These are phyloP conservation scores for Scatophagus argus DNA, from an alignment of 2,113 vertebrate species.

Conservation along the genomic window DNA sequence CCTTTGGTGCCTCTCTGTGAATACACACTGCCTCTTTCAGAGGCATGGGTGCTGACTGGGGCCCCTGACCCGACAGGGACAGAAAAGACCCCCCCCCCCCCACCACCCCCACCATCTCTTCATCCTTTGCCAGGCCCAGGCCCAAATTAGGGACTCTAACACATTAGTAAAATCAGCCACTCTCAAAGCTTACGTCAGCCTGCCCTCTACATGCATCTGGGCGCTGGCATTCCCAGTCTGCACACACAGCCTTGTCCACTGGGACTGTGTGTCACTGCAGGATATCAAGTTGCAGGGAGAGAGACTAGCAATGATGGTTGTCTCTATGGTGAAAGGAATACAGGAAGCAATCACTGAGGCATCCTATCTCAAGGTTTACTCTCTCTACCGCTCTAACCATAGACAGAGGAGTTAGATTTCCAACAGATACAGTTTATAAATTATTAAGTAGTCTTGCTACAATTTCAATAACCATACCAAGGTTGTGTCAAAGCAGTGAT, in stretches of 20 bases:
- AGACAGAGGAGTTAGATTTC: conserved; percentile 1
- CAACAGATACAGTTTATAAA: neutral
- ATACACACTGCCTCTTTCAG: conserved; percentile 78
- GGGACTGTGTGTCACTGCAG: conserved; percentile 32
- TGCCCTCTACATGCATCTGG: conserved; percentile 61
- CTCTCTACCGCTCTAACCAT: conserved; percentile 4
- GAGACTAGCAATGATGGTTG: conserved; percentile 1
- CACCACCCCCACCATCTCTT: conserved; percentile 32
- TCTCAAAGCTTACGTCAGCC: conserved; percentile 61
- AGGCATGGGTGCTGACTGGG: conserved; percentile 68
- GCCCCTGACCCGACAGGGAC: conserved; percentile 66
- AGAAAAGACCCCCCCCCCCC: conserved; percentile 53
- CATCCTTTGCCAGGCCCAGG: conserved; percentile 48
- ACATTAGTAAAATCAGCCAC: conserved; percentile 65
- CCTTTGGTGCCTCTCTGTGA: conserved; percentile 75
- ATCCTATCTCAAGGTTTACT: conserved; percentile 23
- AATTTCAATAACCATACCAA: neutral
- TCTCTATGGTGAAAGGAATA: conserved; percentile 27
- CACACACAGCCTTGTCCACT: conserved; percentile 33
- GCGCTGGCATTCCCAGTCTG: conserved; percentile 52
- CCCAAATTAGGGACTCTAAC: conserved; percentile 65
- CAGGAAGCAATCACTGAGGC: conserved; percentile 31
- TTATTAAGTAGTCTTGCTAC: neutral
- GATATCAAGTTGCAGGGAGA: conserved; percentile 51
- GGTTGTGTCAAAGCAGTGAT: conserved; percentile 5